Conservation (phyloP, 2,797 vertebrate species). For the Psittacula echo region DNA sequence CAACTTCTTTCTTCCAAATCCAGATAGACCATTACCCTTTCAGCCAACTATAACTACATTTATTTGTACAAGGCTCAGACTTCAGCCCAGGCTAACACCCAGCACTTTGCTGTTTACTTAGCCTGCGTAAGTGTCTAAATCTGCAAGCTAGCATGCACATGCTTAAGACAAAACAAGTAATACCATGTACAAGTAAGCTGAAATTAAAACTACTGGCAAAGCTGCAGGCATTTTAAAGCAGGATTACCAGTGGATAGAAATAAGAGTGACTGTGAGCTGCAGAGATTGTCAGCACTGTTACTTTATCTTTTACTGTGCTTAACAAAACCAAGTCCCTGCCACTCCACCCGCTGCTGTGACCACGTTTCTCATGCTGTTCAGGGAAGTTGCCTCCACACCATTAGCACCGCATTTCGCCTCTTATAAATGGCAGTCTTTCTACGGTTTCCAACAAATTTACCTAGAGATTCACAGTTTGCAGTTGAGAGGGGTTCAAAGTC, state of each 20-base stretch:
- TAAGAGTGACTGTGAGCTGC: background rate
- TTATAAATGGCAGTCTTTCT: constrained; percentile 74
- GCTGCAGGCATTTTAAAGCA: background rate
- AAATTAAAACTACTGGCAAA: background rate
- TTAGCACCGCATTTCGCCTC: constrained; percentile 51
- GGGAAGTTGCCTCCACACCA: background rate
- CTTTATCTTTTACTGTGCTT: background rate
- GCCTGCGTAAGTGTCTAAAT: background rate
- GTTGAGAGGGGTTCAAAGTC: constrained; percentile 46
- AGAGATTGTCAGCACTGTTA: background rate
- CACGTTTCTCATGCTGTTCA: background rate
- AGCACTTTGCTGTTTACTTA: background rate
- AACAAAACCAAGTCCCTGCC: background rate
- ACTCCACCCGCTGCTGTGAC: background rate
- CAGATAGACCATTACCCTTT: background rate
- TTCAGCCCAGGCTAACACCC: background rate
- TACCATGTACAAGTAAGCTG: background rate
- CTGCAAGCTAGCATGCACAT: background rate
- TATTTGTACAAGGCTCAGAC: constrained; percentile 10
- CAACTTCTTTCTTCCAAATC: background rate
- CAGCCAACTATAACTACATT: background rate
- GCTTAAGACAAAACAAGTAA: background rate
- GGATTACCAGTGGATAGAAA: background rate
- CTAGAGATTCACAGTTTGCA: constrained; percentile 58
- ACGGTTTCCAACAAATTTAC: constrained; percentile 71